These are phyloP conservation scores for Lycaena phlaeas DNA, from an alignment of 2,888 invertebrate genomes.

Conservation along the genomic window DNA sequence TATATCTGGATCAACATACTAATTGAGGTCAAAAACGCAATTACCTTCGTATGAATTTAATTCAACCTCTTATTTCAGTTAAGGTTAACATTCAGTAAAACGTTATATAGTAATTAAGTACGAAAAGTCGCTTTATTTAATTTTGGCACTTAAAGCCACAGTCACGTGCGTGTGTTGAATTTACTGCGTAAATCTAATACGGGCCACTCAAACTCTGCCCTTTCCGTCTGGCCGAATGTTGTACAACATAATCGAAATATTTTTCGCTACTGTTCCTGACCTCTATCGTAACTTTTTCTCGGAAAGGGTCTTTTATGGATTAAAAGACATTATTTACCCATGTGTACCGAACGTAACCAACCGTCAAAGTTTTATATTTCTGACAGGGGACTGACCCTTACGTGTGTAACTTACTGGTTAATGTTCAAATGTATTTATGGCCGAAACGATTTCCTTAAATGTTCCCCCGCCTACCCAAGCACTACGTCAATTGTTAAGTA, in stretches of 20 bases:
- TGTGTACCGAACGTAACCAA: conserved; percentile 40
- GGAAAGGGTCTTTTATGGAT: conserved; percentile 56
- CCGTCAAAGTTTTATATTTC: conserved; percentile 58
- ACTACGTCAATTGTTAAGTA: too few relatives aligned
- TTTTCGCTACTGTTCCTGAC: conserved; percentile 40
- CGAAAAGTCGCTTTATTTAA: conserved; percentile 6
- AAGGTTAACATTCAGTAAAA: too few relatives aligned
- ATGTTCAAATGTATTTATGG: conserved; percentile 32
- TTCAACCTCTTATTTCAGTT: too few relatives aligned
- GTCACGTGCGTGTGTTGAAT: conserved; percentile 22
- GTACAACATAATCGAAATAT: conserved; percentile 55
- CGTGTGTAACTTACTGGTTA: conserved; percentile 29
- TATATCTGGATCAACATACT: too few relatives aligned
- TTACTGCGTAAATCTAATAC: conserved; percentile 20
- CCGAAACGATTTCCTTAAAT: conserved; percentile 24
- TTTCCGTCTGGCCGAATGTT: conserved; percentile 26
- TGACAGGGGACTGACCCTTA: conserved; percentile 50
- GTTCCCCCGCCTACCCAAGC: conserved; percentile 22
- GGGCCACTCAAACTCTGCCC: conserved; percentile 21
- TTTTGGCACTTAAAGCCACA: conserved; percentile 6
- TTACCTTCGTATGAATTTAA: too few relatives aligned
- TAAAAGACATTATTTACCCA: conserved; percentile 64
- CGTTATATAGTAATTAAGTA: conserved; percentile 3
- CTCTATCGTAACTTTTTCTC: conserved; percentile 47
- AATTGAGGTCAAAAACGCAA: too few relatives aligned